Conservation (phyloP, 1,140 invertebrate genomes). For the Saccostrea glomerata region DNA sequence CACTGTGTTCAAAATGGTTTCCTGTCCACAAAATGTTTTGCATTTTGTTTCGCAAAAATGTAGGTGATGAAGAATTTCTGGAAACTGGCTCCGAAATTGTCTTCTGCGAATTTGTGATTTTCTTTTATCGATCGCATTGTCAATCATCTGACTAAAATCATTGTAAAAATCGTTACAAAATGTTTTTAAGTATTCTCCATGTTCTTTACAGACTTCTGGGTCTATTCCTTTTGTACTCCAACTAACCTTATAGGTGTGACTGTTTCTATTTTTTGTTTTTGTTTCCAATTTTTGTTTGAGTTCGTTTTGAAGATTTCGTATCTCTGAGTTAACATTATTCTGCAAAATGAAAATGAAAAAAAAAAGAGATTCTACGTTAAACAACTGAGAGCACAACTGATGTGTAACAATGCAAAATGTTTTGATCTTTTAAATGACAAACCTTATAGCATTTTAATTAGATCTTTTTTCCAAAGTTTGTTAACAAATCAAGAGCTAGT, state of each 20-base stretch:
- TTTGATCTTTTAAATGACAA: no score
- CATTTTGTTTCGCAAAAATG: constrained; percentile 86
- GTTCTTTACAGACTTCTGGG: constrained; percentile 57
- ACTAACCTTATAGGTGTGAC: constrained; percentile 47
- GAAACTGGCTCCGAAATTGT: constrained; percentile 66
- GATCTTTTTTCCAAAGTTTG: no score
- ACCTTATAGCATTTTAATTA: no score
- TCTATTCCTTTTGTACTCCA: constrained; percentile 67
- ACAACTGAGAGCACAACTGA: background rate
- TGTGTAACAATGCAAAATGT: no score
- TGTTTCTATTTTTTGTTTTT: constrained; percentile 43
- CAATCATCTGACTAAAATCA: constrained; percentile 64
- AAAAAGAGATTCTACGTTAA: background rate
- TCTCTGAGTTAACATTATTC: constrained; percentile 59
- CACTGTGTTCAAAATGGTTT: constrained; percentile 44
- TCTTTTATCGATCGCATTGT: constrained; percentile 55
- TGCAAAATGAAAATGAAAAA: constrained; percentile 39
- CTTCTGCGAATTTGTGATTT: constrained; percentile 56
- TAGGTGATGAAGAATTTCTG: constrained; percentile 96
- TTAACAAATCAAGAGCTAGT: no score
- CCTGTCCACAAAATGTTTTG: constrained; percentile 65
- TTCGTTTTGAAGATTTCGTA: constrained; percentile 44
- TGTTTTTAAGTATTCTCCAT: constrained; percentile 65
- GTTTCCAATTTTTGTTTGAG: constrained; percentile 54
- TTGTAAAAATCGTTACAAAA: constrained; percentile 67